Conservation (phyloP, 64 coral and sea anemone genomes). For the Anthopleura sola region DNA sequence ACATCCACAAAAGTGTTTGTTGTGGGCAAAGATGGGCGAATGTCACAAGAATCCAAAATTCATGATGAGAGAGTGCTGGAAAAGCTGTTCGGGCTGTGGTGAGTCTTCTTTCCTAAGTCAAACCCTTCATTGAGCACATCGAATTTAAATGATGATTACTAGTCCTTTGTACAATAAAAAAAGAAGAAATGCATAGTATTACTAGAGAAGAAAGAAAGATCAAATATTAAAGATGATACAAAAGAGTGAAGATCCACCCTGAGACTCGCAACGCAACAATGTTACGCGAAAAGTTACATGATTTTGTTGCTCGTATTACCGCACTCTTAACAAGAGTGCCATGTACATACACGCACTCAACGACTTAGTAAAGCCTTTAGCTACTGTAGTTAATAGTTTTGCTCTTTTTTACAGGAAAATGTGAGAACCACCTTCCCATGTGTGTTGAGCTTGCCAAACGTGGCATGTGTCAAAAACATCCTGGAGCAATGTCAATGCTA, state of each 20-base stretch:
- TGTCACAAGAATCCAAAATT: slow-evolving; percentile 42
- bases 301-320: no score
- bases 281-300: no score
- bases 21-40: slow-evolving; percentile 41
- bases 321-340: no score
- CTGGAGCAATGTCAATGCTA: background rate
- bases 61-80: slow-evolving; percentile 56
- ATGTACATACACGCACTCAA: no score
- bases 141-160: no score
- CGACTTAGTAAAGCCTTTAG: no score
- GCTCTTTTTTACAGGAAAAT: slow-evolving; percentile 28
- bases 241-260: no score
- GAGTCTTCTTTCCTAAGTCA: background rate
- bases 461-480: slow-evolving; percentile 15
- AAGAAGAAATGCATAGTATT: no score
- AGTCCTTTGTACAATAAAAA: no score
- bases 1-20: slow-evolving; percentile 31
- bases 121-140: background rate
- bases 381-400: background rate
- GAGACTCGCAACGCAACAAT: no score
- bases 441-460: slow-evolving; percentile 31
- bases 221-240: no score
- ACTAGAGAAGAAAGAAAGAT: no score
- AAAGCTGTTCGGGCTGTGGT: slow-evolving; percentile 66
- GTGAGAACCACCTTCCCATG: slow-evolving; percentile 22